Evolutionary conservation across 2,113 vertebrate species (phyloP), one percentile per base, ranked within the genome.

Genomic region (Atherinomorus stipes): DNA sequence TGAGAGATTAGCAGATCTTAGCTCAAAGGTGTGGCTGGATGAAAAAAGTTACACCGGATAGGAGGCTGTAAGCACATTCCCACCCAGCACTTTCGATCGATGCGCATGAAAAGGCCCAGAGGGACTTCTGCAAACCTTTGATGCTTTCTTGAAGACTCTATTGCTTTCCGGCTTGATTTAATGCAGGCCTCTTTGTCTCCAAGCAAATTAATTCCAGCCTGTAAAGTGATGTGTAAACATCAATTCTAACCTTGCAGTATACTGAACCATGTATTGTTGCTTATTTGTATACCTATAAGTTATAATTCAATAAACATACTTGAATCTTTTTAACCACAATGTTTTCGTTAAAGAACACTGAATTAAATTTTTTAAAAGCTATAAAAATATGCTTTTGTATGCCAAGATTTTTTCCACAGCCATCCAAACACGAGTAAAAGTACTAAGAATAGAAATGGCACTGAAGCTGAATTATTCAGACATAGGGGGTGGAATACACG

Each of bases 401-500:
- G 60, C 25, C 22, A 4, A 51, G 8, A 38, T 28, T 62, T 74
- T n/a, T 58, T 80, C 52, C 58, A 9, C 54, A 75, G 71, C 59
- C 56, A 77, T 81, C 62, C 68, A 86, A 83, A 87, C 73, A 83
- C 62, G 53, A 66, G 65, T 72, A 78, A 81, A 85, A 87, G 62
- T 49, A 68, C 84, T 77, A 87, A 89, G 81, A 90, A 88, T 87
- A 90, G 84, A 77, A 74, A 76, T 68, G 74, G 69, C 71, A 86
- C 50, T 81, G 85, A 87, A 80, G 80, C 62, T 88, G 81, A 91
- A 91, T 90, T 83, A 90, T 90, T 90, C 78, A 89, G 56, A 86
- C 19, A 28, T 49, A 75, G 80, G 69, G 75, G 76, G 64, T 69
- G 85, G 87, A 88, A 87, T 83, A 76, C 82, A 88, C 70, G 77